Base-by-base conservation (phyloP, 1,140 invertebrate species). In the Ctenoplectra terminalis region DNA sequence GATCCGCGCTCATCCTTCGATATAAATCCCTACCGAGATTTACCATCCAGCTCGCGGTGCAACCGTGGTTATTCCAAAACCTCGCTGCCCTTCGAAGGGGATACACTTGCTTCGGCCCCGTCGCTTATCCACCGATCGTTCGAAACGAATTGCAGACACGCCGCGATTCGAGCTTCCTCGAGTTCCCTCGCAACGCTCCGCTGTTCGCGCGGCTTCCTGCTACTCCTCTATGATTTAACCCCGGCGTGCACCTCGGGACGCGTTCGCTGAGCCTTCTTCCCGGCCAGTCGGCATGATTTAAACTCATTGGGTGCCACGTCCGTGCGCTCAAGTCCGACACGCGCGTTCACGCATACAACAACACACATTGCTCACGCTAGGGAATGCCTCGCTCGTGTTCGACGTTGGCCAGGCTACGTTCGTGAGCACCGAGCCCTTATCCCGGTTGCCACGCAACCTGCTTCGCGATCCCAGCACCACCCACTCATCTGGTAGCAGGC, bases 261-360 rank as follows among this genome's bases (percentile, higher is more conserved):
- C 66, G 78, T 77, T 77, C 58, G 73, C 70, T 75, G 86, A 82
- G 83, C 87, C 83, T 89, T 87, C 82, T 83, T 52, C 67, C 58
- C 84, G 83, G 61, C 79, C 83, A 87, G 85, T 82, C 85, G 82
- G 89, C 87, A 92, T 92, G 92, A 93, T 92, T 92, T 93, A 92
- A 92, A 91, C 92, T 93, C 91, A 93, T 93, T 92, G 91, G 90
- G 86, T 92, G 90, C 87, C 91, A 91, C 87, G 90, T 90, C 88
- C 90, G 88, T 87, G 87, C 87, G 88, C 86, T 85, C 70, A 79
- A 84, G 82, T 85, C 84, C 79, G 80, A 85, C 81, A 85, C 81
- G 80, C 75, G 48, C 81, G 70, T 86, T 83, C 85, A 85, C 83
- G 70, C 85, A 86, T 76, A 78, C 83, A 78, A 52, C 48, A 17